These are phyloP conservation scores for Manis javanica DNA, from an alignment of 2,797 vertebrate species.

Conservation along the genomic window DNA sequence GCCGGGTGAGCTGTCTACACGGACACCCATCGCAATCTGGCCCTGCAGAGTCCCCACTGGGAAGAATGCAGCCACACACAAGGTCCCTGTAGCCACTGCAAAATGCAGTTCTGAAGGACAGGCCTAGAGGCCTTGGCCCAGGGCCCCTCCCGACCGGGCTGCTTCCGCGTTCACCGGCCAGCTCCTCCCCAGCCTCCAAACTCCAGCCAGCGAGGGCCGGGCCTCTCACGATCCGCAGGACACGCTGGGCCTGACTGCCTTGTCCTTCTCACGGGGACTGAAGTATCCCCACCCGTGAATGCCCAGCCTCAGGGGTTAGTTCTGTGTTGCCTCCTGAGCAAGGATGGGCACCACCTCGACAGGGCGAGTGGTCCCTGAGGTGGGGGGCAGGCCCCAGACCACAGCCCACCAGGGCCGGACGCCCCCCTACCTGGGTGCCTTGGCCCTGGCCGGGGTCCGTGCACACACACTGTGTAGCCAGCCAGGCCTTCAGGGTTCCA, in stretches of 20 bases:
- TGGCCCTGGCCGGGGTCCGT: not conserved
- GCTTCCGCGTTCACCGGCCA: not conserved
- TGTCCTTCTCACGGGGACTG: not conserved
- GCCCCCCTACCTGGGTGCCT: not conserved
- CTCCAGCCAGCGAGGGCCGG: not conserved
- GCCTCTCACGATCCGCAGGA: not conserved
- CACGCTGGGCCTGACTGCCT: not conserved
- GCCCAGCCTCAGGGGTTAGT: not conserved
- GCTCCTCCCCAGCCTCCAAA: not conserved
- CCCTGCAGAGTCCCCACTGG: not conserved
- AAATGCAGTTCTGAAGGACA: not conserved
- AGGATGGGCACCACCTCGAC: too few relatives aligned
- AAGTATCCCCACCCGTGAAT: not conserved
- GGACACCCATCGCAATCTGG: not conserved
- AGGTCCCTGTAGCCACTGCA: not conserved
- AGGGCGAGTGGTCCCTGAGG: not conserved
- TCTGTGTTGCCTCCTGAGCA: not conserved
- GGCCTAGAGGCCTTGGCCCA: not conserved
- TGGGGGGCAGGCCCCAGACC: not conserved
- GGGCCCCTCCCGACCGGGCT: not conserved
- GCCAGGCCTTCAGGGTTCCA: not conserved
- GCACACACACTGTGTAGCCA: not conserved
- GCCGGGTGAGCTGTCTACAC: not conserved
- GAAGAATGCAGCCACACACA: not conserved
- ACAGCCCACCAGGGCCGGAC: not conserved